Evolutionary conservation across 2,797 vertebrate species (phyloP).

Genomic region (Pangasius mekongensis): DNA sequence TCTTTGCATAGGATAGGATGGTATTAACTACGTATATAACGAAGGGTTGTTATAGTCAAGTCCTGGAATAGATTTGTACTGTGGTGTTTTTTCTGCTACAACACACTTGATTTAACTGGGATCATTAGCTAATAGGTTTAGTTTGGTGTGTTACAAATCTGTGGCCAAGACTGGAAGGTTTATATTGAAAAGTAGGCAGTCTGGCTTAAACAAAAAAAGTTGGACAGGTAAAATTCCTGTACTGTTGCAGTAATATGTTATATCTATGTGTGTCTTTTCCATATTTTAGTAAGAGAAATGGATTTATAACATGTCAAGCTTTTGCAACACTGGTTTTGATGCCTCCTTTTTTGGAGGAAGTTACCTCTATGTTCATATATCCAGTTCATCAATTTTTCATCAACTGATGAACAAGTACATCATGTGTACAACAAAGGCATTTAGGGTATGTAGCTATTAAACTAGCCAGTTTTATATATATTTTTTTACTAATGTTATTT

Average conservation of each 20-base stretch:
- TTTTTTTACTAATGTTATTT: background rate
- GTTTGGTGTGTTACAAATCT: background rate
- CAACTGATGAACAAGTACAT: background rate
- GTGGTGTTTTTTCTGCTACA: background rate
- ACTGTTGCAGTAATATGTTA: background rate
- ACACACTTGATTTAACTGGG: background rate
- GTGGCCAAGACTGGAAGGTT: background rate
- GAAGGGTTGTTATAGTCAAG: background rate
- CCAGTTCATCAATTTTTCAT: background rate
- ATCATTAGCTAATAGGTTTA: background rate
- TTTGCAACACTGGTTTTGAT: background rate
- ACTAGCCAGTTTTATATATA: background rate
- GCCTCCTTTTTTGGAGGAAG: background rate
- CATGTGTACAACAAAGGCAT: background rate
- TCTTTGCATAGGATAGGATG: constrained; percentile 12
- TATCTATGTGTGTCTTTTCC: background rate
- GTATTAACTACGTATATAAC: constrained; percentile 8
- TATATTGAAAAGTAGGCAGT: background rate
- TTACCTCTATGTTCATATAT: background rate
- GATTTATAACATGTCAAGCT: background rate
- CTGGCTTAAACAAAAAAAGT: background rate
- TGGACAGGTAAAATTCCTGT: background rate
- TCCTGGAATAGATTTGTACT: background rate
- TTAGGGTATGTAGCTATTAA: background rate
- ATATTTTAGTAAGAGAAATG: background rate